Conservation (phyloP, 2,797 vertebrate species). For the Alosa sapidissima region DNA sequence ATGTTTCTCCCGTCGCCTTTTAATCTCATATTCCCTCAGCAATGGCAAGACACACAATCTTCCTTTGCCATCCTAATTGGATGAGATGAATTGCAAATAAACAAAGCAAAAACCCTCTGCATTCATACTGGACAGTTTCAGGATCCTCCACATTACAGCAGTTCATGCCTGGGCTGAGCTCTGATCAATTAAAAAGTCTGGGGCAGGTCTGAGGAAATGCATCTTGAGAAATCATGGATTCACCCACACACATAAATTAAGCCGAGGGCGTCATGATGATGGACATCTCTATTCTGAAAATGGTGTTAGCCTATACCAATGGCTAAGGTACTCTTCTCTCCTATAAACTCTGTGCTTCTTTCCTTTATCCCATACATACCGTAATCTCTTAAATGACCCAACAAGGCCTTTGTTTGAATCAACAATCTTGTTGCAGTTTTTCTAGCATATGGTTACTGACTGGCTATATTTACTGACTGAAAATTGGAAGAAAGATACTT, state of each 20-base stretch:
- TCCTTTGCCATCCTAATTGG: constrained; percentile 73
- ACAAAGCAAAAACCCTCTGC: constrained; percentile 63
- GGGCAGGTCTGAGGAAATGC: not conserved
- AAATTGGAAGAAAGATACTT: not conserved
- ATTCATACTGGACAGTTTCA: constrained; percentile 68
- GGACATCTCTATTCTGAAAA: not conserved
- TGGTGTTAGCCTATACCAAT: too few species aligned
- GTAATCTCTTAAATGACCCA: not conserved
- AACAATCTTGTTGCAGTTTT: not conserved
- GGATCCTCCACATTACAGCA: constrained; percentile 64
- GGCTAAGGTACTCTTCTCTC: not conserved
- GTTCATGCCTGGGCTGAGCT: constrained; percentile 62
- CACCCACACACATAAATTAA: not conserved
- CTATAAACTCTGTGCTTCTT: not conserved
- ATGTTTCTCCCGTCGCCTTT: constrained; percentile 75
- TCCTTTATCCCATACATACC: not conserved
- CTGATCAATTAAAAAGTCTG: constrained; percentile 26
- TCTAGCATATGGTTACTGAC: not conserved
- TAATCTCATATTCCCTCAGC: constrained; percentile 70
- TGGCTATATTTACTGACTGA: not conserved
- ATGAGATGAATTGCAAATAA: constrained; percentile 73
- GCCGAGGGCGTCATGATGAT: not conserved
- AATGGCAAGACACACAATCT: constrained; percentile 52
- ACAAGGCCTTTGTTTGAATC: not conserved
- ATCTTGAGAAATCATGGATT: not conserved